Conservation (phyloP, 2,797 vertebrate species). For the Myiothlypis coronata region DNA sequence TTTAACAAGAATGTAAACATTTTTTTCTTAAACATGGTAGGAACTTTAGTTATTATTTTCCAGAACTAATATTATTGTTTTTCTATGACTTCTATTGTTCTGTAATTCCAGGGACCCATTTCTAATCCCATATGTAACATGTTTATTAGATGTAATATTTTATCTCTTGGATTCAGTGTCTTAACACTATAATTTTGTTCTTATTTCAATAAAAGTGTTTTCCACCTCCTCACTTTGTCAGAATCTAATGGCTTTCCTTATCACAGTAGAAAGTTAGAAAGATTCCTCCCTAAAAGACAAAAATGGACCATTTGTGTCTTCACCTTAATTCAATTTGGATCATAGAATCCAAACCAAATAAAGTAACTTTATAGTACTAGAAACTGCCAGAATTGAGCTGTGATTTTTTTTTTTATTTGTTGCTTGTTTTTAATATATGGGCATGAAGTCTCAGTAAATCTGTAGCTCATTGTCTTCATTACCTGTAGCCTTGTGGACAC, state of each 20-base stretch:
- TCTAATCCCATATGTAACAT: conserved; percentile 87
- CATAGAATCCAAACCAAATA: conserved; percentile 69
- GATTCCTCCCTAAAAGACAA: conserved; percentile 72
- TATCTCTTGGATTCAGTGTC: conserved; percentile 88
- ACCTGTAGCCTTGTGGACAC: background rate
- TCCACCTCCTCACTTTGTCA: conserved; percentile 82
- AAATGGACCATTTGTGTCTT: conserved; percentile 72
- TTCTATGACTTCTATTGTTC: conserved; percentile 55
- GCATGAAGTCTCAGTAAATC: background rate
- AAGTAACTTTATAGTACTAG: conserved; percentile 66
- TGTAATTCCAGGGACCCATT: conserved; percentile 62
- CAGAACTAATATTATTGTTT: conserved; percentile 71
- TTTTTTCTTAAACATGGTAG: background rate
- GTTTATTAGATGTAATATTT: conserved; percentile 98
- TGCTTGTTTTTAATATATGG: background rate
- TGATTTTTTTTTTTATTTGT: background rate
- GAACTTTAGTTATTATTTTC: conserved; percentile 61
- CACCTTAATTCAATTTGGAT: conserved; percentile 79
- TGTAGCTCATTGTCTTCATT: background rate
- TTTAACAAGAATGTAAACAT: conserved; percentile 46
- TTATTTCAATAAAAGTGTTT: conserved; percentile 97
- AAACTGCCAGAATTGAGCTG: background rate
- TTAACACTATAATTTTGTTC: conserved; percentile 93
- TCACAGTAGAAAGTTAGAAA: conserved; percentile 87
- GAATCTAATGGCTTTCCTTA: conserved; percentile 92